Percentiles rank a stretch among this genome's conserved stretches.
These are phyloP conservation scores for Incurvaria masculella DNA, from an alignment of 2,888 invertebrate species.

Conservation along the genomic window DNA sequence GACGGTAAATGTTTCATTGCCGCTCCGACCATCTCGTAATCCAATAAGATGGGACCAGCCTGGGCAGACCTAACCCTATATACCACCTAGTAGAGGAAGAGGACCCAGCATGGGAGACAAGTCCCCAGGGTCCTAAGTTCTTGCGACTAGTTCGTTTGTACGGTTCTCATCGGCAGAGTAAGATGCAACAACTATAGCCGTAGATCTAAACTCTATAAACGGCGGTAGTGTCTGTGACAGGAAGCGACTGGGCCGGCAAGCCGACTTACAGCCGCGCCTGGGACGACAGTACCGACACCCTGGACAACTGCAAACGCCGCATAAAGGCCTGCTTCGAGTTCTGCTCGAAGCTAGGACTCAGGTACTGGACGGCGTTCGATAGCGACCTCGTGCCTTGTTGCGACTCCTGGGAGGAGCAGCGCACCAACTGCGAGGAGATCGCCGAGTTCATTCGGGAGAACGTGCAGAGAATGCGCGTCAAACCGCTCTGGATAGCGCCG, in stretches of 20 bases:
- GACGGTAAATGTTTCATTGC: no score
- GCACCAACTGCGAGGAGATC: conserved; percentile 55
- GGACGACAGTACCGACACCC: conserved; percentile 55
- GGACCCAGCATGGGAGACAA: no score
- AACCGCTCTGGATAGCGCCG: conserved; percentile 61
- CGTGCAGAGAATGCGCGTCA: conserved; percentile 53
- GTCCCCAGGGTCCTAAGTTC: no score
- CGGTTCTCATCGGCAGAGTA: no score
- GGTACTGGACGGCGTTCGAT: conserved; percentile 64
- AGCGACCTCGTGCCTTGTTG: conserved; percentile 57
- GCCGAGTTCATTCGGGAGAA: conserved; percentile 54
- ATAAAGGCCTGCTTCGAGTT: conserved; percentile 62
- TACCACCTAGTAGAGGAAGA: no score
- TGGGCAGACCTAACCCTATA: no score
- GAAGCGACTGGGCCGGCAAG: conserved; percentile 23
- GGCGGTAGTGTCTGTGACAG: neutral
- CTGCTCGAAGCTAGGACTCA: conserved; percentile 58
- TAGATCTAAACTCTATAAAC: no score
- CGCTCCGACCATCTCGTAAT: no score
- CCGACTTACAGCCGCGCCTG: conserved; percentile 44
- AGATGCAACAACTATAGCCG: no score
- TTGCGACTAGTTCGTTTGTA: no score
- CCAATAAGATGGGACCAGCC: no score
- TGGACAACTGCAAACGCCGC: conserved; percentile 58
- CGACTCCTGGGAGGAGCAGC: conserved; percentile 53